These are phyloP conservation scores for Leuctra nigra DNA, from an alignment of 2,888 invertebrate genomes.

Conservation along the genomic window DNA sequence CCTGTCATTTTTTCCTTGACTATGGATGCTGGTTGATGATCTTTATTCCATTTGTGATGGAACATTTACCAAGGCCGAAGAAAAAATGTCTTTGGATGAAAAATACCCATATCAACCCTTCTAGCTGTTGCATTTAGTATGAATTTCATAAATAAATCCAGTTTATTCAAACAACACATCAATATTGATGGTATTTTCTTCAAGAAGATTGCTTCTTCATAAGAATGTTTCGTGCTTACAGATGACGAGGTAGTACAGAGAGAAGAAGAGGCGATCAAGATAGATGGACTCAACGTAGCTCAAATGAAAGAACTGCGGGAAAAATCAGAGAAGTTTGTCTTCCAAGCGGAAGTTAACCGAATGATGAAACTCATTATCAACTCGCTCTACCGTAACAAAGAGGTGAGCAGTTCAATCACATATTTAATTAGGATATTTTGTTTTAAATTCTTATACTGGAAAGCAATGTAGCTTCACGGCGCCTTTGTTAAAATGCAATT, in stretches of 20 bases:
- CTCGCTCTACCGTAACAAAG: slow-evolving; percentile 97
- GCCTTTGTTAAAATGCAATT: too few species aligned
- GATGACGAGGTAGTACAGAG: slow-evolving; percentile 87
- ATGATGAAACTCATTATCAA: slow-evolving; percentile 99
- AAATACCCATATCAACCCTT: too few species aligned
- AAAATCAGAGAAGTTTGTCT: slow-evolving; percentile 78
- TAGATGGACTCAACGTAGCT: slow-evolving; percentile 91
- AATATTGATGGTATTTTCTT: too few species aligned
- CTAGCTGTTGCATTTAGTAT: neutral
- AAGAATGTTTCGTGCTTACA: slow-evolving; percentile 37
- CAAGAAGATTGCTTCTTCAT: too few species aligned
- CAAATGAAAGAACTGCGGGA: slow-evolving; percentile 88
- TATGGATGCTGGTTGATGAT: too few species aligned
- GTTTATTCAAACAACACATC: neutral
- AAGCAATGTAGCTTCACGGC: too few species aligned
- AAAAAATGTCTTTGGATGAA: too few species aligned
- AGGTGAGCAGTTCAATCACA: too few species aligned
- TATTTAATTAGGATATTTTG: too few species aligned
- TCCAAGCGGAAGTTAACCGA: slow-evolving; percentile 98
- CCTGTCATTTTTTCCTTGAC: neutral
- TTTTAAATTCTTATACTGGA: too few species aligned
- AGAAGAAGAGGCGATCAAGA: slow-evolving; percentile 93
- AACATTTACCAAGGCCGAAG: too few species aligned
- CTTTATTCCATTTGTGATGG: too few species aligned
- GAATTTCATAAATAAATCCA: neutral